Conservation (phyloP, 2,888 invertebrate species). For the Glyphotaelius pellucidus region DNA sequence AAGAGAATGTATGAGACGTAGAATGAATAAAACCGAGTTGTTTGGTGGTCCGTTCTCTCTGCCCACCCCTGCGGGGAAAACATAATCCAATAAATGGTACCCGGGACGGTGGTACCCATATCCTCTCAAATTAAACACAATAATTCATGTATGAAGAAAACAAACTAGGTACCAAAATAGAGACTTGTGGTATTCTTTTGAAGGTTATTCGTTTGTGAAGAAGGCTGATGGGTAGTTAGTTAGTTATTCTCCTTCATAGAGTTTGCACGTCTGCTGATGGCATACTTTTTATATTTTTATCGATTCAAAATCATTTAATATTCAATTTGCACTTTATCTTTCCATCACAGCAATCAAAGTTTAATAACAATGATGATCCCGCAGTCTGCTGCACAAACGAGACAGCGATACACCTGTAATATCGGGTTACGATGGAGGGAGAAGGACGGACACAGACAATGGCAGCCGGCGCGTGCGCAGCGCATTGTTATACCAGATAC, state of each 20-base stretch:
- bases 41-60: too few species aligned
- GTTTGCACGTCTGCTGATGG: not conserved
- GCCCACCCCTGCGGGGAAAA: too few species aligned
- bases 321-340: constrained; percentile 15
- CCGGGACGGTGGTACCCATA: too few species aligned
- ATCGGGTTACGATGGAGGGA: not conserved
- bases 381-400: not conserved
- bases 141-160: too few species aligned
- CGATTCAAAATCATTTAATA: not conserved
- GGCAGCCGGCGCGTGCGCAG: constrained; percentile 53
- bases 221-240: too few species aligned
- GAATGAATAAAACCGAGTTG: too few species aligned
- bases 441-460: constrained; percentile 27
- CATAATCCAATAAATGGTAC: too few species aligned
- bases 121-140: too few species aligned
- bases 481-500: constrained; percentile 43
- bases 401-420: not conserved
- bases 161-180: too few species aligned
- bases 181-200: too few species aligned
- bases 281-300: not conserved
- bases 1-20: too few species aligned
- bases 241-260: not conserved
- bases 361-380: constrained; percentile 5
- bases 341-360: not conserved
- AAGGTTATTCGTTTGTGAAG: too few species aligned